These are phyloP conservation scores for Helostoma temminkii DNA, from an alignment of 2,797 vertebrate genomes.

Conservation along the genomic window DNA sequence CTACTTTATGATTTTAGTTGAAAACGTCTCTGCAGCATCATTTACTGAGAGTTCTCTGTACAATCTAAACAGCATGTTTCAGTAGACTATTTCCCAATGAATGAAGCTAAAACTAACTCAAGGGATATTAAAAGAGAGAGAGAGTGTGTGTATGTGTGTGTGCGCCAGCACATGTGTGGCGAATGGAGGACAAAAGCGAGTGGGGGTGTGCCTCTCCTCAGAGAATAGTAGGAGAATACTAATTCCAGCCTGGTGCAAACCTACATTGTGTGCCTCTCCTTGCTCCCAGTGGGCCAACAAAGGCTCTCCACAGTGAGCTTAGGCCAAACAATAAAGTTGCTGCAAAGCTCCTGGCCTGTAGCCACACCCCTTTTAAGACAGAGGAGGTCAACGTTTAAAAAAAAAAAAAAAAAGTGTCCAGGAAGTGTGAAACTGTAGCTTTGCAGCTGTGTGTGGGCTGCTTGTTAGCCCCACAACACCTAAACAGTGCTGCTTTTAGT, in stretches of 20 bases:
- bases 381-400: constrained; percentile 46
- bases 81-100: not conserved
- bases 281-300: constrained; percentile 74
- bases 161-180: too few relatives aligned
- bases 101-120: not conserved
- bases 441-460: constrained; percentile 55
- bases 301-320: constrained; percentile 77
- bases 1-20: too few relatives aligned
- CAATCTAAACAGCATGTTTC: constrained; percentile 5
- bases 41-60: too few relatives aligned
- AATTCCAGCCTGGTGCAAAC: constrained; percentile 81
- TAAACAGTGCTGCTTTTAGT: not conserved
- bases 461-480: constrained; percentile 4
- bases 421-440: constrained; percentile 66
- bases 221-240: constrained; percentile 85
- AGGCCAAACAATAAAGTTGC: constrained; percentile 79
- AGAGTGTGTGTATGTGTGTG: constrained; percentile 12
- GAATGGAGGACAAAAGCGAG: constrained; percentile 73
- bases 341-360: constrained; percentile 64
- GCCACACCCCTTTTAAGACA: constrained; percentile 72
- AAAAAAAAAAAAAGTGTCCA: constrained; percentile 28
- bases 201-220: constrained; percentile 73
- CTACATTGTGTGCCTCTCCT: constrained; percentile 69
- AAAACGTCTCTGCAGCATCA: too few relatives aligned
- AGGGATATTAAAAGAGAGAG: constrained; percentile 7